Conservation (phyloP, 2,888 invertebrate genomes). For the Morinoia aosen region DNA sequence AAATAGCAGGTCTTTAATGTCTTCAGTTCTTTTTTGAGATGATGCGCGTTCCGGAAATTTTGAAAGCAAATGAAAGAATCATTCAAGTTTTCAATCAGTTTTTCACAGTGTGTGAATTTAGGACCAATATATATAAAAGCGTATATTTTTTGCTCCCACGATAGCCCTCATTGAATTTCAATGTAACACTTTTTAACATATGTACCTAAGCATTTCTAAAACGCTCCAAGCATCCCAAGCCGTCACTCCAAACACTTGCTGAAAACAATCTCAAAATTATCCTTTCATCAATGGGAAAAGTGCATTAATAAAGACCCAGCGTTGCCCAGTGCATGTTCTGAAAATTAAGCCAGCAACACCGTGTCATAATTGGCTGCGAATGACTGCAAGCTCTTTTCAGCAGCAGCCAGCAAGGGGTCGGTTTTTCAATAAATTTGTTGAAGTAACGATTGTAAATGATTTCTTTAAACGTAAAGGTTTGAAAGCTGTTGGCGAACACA, state of each 20-base stretch:
- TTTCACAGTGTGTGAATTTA: constrained; percentile 24
- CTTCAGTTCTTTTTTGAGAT: not conserved
- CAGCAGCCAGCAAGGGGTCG: not conserved
- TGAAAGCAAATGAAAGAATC: not conserved
- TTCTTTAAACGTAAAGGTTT: not conserved
- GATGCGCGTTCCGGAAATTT: not conserved
- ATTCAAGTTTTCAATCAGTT: not conserved
- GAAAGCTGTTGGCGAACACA: not conserved
- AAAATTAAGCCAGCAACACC: not conserved
- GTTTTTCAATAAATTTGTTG: not conserved
- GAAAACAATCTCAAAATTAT: not conserved
- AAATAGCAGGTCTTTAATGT: not conserved
- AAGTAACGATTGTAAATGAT: not conserved
- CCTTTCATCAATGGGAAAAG: not conserved
- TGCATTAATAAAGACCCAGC: not conserved
- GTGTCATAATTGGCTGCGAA: not conserved
- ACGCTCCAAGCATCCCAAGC: not conserved
- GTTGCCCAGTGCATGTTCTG: not conserved
- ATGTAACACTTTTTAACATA: not conserved
- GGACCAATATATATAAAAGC: constrained; percentile 34
- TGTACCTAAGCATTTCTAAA: not conserved
- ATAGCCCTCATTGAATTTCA: not conserved
- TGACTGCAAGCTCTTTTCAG: not conserved
- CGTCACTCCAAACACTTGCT: not conserved
- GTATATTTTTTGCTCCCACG: not conserved